Evolutionary conservation across 2,888 invertebrate species (phyloP).

Genomic region (Trachelus tabidus): DNA sequence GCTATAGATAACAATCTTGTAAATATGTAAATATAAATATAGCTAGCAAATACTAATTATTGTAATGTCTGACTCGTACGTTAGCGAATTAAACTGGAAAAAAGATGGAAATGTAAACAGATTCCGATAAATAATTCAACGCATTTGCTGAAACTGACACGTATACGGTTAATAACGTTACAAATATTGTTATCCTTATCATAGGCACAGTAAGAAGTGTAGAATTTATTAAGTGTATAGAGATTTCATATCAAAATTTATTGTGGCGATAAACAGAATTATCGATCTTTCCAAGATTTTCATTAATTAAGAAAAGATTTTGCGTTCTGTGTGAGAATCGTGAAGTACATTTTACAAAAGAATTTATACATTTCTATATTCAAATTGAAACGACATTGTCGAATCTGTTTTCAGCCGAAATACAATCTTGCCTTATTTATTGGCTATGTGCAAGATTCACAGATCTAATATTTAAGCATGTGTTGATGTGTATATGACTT

Average conservation of each 20-base stretch:
- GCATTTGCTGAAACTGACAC: not conserved
- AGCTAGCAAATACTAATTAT: constrained; percentile 13
- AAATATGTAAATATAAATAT: constrained; percentile 38
- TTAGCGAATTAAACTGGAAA: not conserved
- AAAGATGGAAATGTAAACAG: not conserved
- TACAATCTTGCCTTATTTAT: constrained; percentile 18
- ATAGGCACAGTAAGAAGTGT: not conserved
- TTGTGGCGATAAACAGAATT: not conserved
- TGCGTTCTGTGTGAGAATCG: not conserved
- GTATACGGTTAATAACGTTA: not conserved
- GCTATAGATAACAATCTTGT: constrained; percentile 20
- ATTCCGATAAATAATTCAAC: not conserved
- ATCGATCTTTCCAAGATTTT: not conserved
- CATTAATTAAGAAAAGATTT: not conserved
- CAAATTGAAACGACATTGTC: not conserved
- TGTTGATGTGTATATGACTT: no score
- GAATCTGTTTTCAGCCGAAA: constrained; percentile 5
- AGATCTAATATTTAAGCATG: no score
- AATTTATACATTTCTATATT: not conserved
- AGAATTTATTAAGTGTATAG: not conserved
- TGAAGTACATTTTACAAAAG: not conserved
- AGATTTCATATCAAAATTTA: not conserved
- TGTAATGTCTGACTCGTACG: not conserved
- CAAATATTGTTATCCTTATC: not conserved
- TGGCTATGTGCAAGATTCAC: not conserved